Evolutionary conservation across 1,140 invertebrate species (phyloP).

Genomic region (Orchestia grillus): DNA sequence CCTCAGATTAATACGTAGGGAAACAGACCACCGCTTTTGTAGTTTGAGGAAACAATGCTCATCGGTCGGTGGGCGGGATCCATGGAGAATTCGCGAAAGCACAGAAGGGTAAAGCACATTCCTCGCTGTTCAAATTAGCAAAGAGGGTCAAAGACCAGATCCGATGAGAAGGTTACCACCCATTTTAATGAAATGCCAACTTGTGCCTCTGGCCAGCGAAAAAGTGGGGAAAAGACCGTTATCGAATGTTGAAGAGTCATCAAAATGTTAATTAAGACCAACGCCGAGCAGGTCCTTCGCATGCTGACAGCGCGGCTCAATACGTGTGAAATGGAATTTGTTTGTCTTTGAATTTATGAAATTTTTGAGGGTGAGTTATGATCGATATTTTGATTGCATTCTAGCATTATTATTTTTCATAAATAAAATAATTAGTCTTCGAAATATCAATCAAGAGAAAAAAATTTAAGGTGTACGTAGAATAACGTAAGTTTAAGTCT

Average conservation of each 20-base stretch:
- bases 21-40: neutral
- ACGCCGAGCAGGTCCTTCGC: neutral
- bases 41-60: neutral
- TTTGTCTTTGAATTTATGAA: neutral
- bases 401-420: neutral
- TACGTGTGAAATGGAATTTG: neutral
- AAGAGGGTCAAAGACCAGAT: neutral
- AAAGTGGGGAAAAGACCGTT: neutral
- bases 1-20: neutral
- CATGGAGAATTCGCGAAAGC: neutral
- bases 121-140: neutral
- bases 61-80: neutral
- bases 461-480: neutral
- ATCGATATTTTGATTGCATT: neutral
- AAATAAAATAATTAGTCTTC: neutral
- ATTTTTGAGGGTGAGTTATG: neutral
- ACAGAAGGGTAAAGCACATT: neutral
- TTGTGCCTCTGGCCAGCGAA: neutral
- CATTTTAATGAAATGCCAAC: neutral
- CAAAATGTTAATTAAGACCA: neutral
- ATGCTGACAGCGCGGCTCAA: neutral
- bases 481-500: neutral
- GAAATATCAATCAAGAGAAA: neutral
- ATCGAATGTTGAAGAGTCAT: neutral
- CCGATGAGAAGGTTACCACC: neutral